Evolutionary conservation across 1,140 invertebrate genomes (phyloP).

Genomic region (Drosophila micromelanica): DNA sequence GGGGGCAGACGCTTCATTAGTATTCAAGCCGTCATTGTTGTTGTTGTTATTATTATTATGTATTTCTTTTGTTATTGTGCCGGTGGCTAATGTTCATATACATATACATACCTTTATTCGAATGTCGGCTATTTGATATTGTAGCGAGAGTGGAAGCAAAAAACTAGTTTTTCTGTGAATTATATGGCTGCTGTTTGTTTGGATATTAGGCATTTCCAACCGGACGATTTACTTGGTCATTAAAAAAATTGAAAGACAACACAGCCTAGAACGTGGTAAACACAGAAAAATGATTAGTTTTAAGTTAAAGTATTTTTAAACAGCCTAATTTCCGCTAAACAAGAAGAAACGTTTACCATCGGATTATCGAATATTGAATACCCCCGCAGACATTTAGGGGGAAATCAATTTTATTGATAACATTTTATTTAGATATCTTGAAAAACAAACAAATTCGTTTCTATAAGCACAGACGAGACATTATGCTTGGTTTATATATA

Average conservation of each 20-base stretch:
- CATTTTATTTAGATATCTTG: too few species aligned
- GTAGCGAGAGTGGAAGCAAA: conserved; percentile 19
- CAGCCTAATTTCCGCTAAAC: not conserved
- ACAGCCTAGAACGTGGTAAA: not conserved
- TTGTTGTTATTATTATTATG: conserved; percentile 34
- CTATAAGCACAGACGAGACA: too few species aligned
- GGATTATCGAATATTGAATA: too few species aligned
- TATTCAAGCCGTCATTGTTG: conserved; percentile 61
- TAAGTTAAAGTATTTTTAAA: not conserved
- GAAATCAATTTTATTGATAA: too few species aligned
- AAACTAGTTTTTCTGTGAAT: conserved; percentile 72
- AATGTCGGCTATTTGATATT: conserved; percentile 61
- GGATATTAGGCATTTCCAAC: conserved; percentile 15
- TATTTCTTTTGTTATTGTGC: conserved; percentile 46
- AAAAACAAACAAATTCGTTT: too few species aligned
- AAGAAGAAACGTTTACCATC: too few species aligned
- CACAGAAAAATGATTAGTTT: not conserved
- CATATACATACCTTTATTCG: conserved; percentile 29
- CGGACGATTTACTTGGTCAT: conserved; percentile 1
- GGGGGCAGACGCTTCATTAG: conserved; percentile 39
- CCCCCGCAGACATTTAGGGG: too few species aligned
- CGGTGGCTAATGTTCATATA: conserved; percentile 37
- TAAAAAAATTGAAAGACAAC: not conserved
- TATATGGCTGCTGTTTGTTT: conserved; percentile 48
- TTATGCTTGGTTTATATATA: too few species aligned